Percentiles rank a stretch among this genome's conserved stretches.
These are phyloP conservation scores for Bujurquina vittata DNA, from an alignment of 2,113 vertebrate species.

Conservation along the genomic window DNA sequence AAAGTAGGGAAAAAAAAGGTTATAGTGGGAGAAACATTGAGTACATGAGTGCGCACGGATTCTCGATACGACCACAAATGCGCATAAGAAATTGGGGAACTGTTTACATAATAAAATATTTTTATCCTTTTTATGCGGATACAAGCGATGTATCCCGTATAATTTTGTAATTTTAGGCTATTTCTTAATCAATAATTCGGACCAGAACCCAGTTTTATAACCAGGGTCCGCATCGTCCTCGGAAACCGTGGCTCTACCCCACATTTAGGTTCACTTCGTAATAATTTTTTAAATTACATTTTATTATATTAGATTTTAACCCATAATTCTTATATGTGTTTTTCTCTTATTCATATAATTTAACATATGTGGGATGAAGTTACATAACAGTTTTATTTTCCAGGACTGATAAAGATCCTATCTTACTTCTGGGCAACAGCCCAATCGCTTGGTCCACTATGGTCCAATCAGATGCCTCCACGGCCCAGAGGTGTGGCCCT, in stretches of 20 bases:
- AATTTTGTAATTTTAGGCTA: too few relatives aligned
- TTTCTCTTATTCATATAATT: too few relatives aligned
- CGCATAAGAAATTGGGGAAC: neutral
- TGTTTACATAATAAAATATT: neutral
- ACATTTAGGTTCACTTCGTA: too few relatives aligned
- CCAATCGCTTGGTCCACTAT: neutral
- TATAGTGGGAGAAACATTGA: too few relatives aligned
- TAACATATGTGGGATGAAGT: neutral
- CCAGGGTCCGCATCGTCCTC: neutral
- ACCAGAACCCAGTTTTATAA: neutral
- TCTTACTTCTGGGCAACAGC: neutral
- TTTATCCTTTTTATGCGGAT: neutral
- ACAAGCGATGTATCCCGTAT: neutral
- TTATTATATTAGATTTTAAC: neutral
- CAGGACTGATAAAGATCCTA: neutral
- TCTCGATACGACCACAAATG: too few relatives aligned
- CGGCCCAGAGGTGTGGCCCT: slow-evolving; percentile 27
- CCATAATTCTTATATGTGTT: neutral
- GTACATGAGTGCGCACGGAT: too few relatives aligned
- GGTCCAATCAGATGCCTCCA: slow-evolving; percentile 29
- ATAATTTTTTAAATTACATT: neutral
- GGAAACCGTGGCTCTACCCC: too few relatives aligned
- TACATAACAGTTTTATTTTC: neutral
- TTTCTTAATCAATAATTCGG: too few relatives aligned
- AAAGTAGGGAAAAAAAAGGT: too few relatives aligned